phyloP scores from a whole-genome alignment of 2,797 vertebrate species.

The Epinephelus awoara region DNA sequence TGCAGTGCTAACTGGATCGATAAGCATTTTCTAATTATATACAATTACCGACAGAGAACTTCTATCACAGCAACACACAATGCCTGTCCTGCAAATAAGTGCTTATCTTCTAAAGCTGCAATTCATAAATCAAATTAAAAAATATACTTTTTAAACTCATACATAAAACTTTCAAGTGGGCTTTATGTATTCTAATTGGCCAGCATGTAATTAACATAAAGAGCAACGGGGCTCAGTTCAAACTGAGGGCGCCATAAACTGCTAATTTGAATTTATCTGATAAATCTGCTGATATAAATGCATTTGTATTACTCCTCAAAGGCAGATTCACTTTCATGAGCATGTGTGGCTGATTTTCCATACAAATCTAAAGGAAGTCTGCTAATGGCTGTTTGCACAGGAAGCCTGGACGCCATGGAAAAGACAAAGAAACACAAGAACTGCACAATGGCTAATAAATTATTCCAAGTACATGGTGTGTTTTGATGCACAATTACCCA shows the following conservation, averaged over 20 bases:
- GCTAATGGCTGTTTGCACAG: conserved; percentile 2
- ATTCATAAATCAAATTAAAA: not conserved
- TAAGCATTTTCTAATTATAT: conserved; percentile 1
- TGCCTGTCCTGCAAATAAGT: not conserved
- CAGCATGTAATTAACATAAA: not conserved
- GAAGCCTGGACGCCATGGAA: not conserved
- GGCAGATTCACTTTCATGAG: not conserved
- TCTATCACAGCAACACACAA: not conserved
- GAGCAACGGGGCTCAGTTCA: not conserved
- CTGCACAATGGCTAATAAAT: conserved; percentile 10
- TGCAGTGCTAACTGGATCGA: not conserved
- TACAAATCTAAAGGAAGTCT: not conserved
- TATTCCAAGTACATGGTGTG: conserved; percentile 2
- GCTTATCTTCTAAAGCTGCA: not conserved
- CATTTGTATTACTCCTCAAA: not conserved
- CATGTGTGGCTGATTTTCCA: not conserved
- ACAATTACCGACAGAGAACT: not conserved
- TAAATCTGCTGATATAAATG: not conserved
- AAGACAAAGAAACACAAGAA: conserved; percentile 11
- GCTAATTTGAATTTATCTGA: conserved; percentile 5
- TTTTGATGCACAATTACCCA: conserved; percentile 38
- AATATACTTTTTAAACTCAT: not conserved
- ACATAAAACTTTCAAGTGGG: not conserved
- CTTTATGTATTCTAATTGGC: not conserved
- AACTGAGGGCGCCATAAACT: not conserved